phyloP scores from a whole-genome alignment of 2,888 invertebrate species.

The Diadromus collaris region DNA sequence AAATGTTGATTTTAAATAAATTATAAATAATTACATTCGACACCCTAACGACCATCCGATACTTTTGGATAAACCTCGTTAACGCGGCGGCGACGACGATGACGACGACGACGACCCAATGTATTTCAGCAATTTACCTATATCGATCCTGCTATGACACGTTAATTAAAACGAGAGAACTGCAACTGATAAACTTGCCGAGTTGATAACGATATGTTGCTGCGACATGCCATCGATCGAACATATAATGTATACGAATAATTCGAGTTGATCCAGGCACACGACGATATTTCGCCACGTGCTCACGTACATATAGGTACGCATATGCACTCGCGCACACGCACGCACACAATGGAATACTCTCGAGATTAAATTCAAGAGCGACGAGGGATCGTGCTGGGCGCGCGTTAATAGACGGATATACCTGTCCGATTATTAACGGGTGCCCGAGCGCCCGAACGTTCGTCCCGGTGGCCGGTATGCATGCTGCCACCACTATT shows the following conservation, averaged over 20 bases:
- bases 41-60: constrained; percentile 65
- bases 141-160: constrained; percentile 47
- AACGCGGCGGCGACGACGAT: constrained; percentile 7
- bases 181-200: not conserved
- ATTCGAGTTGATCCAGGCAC: constrained; percentile 35
- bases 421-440: constrained; percentile 65
- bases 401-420: constrained; percentile 62
- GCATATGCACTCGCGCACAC: not conserved
- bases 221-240: not conserved
- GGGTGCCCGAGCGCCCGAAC: constrained; percentile 56
- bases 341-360: constrained; percentile 40
- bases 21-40: constrained; percentile 73
- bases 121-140: constrained; percentile 45
- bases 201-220: not conserved
- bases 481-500: constrained; percentile 45
- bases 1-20: constrained; percentile 72
- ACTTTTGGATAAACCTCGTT: constrained; percentile 37
- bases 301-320: not conserved
- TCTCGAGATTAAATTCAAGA: constrained; percentile 59
- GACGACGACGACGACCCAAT: constrained; percentile 16
- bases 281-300: constrained; percentile 33
- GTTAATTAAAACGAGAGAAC: constrained; percentile 26
- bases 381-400: constrained; percentile 40
- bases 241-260: constrained; percentile 12
- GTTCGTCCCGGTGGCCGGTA: constrained; percentile 45